Conservation (phyloP, 2,797 vertebrate genomes). For the Tapirus indicus region DNA sequence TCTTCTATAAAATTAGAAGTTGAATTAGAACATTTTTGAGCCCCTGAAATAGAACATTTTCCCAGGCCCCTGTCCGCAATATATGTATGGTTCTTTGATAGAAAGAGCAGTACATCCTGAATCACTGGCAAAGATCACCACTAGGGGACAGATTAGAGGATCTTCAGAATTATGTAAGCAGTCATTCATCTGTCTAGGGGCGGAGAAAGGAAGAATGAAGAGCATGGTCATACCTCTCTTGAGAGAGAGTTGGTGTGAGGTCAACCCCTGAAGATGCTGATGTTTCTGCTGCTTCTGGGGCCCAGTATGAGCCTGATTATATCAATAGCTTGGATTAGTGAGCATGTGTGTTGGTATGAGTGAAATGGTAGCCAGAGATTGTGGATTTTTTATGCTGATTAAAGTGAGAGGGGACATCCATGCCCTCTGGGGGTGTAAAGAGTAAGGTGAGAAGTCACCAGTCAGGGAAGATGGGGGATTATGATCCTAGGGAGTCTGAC, state of each 20-base stretch:
- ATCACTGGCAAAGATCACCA: background rate
- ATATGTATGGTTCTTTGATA: background rate
- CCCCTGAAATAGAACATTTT: background rate
- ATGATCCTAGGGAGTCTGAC: background rate
- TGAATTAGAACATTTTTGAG: too few relatives aligned
- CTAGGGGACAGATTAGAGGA: background rate
- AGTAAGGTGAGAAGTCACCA: background rate
- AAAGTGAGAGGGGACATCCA: accelerated
- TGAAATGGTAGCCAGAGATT: background rate
- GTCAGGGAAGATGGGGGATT: too few relatives aligned
- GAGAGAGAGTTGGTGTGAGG: background rate
- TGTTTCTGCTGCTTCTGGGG: constrained; percentile 61
- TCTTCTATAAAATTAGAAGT: background rate
- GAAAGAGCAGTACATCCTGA: background rate
- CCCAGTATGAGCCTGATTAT: background rate
- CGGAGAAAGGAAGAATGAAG: background rate
- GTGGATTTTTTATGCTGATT: too few relatives aligned
- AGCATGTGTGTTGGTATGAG: background rate
- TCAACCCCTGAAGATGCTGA: constrained; percentile 22
- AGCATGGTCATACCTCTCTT: background rate
- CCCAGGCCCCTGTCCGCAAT: background rate
- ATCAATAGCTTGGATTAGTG: too few relatives aligned
- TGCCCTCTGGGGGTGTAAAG: background rate
- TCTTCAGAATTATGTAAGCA: accelerated
- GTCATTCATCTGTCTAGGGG: accelerated